Base-by-base conservation (phyloP, 2,888 invertebrate species). In the Rotaria macrura region DNA sequence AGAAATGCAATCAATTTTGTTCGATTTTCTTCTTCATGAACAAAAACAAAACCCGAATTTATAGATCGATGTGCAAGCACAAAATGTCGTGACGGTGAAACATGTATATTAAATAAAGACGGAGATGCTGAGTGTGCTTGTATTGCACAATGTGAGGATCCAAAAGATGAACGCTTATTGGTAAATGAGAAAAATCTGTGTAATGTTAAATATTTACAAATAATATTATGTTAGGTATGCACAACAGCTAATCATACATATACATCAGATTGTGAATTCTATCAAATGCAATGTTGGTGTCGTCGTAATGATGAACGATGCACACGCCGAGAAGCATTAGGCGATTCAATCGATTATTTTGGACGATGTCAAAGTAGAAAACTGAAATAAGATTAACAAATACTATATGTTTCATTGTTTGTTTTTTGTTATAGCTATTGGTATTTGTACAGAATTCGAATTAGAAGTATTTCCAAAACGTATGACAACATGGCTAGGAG, bases 401-500 rank as follows among this genome's bases (percentile, higher is more conserved):
- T 12, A 0, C 47, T 47, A 12, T 9, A n/a, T 17, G 47, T 7
- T 49, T n/a, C n/a, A n/a, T n/a, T n/a, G n/a, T n/a, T 55, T n/a
- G 4, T 20, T 40, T 34, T 72, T 29, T 14, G n/a, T 65, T 14
- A 29, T 54, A 86, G 86, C 84, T 29, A 23, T 86, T 47, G 86
- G 84, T 7, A 54, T 84, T 49, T 86, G 86, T 54, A 79, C 84
- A 7, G 74, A 23, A 4, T 43, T 84, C 34, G 84, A 86, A 85
- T 72, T 74, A 72, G 84, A 84, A 85, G 74, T 85, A n/a, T 86
- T 86, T 84, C 86, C 86, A 85, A 49, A 84, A 34, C 84, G 86
- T 9, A 86, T 86, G 86, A 84, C 84, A 84, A 54, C 40, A 86
- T 86, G 86, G 86, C 14, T 86, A 12, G 57, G 84, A 14, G 86